phyloP scores from a whole-genome alignment of 2,113 vertebrate genomes.

The Nymphicus hollandicus region DNA sequence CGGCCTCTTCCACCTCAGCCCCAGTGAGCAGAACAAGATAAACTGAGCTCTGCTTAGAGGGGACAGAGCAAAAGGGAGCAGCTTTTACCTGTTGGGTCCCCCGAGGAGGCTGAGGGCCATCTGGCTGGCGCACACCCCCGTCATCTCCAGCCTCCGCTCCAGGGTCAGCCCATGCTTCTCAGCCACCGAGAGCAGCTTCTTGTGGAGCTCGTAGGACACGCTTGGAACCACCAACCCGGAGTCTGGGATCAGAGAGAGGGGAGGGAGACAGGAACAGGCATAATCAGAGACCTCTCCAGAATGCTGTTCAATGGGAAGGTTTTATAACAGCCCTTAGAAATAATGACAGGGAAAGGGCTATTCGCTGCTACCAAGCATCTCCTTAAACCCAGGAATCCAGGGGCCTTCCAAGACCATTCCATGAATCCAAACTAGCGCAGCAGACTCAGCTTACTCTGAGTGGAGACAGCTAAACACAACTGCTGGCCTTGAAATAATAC shows the following conservation, averaged over 20 bases:
- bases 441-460: background rate
- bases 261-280: background rate
- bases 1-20: background rate
- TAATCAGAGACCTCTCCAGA: background rate
- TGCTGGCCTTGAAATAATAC: background rate
- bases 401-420: background rate
- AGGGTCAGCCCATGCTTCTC: slow-evolving; percentile 91
- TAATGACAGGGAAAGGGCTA: fast-evolving
- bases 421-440: background rate
- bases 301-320: background rate
- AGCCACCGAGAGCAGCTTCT: slow-evolving; percentile 86
- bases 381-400: background rate
- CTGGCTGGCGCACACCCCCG: slow-evolving; percentile 94
- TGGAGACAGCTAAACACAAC: background rate
- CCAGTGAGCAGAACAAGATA: background rate
- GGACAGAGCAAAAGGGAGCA: background rate
- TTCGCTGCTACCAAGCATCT: background rate
- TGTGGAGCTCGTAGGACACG: slow-evolving; percentile 91
- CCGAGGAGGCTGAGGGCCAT: slow-evolving; percentile 96
- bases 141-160: slow-evolving; percentile 95
- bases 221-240: slow-evolving; percentile 95
- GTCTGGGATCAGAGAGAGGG: slow-evolving; percentile 71
- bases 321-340: background rate
- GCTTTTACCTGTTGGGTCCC: slow-evolving; percentile 93
- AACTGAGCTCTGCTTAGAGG: background rate